Conservation (phyloP, 2,888 invertebrate genomes). For the Lochmaea capreae region DNA sequence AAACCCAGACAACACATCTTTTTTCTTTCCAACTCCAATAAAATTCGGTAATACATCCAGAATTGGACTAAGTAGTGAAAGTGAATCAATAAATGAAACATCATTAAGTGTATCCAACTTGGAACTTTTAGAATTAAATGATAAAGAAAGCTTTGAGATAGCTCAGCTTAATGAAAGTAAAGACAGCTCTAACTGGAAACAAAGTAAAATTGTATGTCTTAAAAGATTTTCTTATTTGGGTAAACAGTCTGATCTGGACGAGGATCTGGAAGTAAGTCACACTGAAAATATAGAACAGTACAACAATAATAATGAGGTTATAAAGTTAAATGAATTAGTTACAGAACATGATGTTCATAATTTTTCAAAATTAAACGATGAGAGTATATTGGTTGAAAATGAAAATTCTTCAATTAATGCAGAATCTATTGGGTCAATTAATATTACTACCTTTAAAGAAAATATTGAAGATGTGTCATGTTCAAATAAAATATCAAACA, state of each 20-base stretch:
- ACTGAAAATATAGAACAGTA: not conserved
- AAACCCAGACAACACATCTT: slow-evolving; percentile 9
- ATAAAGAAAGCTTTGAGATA: not conserved
- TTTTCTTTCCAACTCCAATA: slow-evolving; percentile 7
- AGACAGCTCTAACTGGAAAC: not conserved
- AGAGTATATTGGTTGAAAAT: not conserved
- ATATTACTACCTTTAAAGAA: not conserved
- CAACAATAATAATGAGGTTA: not conserved
- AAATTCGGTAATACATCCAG: slow-evolving; percentile 2
- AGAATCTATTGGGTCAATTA: not conserved
- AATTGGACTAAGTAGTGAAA: not conserved
- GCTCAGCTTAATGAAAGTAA: not conserved
- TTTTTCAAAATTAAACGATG: not conserved
- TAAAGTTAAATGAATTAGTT: not conserved
- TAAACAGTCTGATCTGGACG: not conserved
- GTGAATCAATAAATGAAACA: slow-evolving; percentile 3
- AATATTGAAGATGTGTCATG: not conserved
- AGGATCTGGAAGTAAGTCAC: not conserved
- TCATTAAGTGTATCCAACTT: not conserved
- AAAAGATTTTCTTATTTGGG: not conserved
- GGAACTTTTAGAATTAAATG: not conserved
- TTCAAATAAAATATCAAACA: not conserved
- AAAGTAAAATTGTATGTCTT: not conserved
- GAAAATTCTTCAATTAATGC: slow-evolving; percentile 1
- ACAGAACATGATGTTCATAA: not conserved